phyloP scores from a whole-genome alignment of 35 echinoderm and acorn worm genomes.

The Hemicentrotus pulcherrimus region DNA sequence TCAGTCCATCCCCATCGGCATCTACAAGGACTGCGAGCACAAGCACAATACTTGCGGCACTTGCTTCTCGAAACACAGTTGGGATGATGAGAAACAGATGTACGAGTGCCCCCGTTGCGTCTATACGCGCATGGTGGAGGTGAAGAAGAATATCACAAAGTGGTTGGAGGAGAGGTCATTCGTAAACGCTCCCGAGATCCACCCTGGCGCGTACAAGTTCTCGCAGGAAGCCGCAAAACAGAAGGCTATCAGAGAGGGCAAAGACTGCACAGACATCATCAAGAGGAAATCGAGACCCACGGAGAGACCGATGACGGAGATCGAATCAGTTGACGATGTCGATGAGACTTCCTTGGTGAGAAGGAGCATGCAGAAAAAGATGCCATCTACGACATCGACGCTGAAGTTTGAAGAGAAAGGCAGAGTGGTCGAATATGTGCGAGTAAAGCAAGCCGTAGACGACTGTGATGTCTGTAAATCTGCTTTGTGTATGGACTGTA shows the following conservation, averaged over 20 bases:
- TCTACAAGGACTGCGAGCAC: neutral
- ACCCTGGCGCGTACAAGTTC: neutral
- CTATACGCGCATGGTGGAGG: neutral
- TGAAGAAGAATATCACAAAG: neutral
- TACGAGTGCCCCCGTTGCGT: neutral
- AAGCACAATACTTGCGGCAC: neutral
- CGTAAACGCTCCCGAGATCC: neutral
- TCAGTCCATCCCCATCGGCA: neutral
- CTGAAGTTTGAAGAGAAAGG: neutral
- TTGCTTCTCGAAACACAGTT: neutral
- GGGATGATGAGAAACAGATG: neutral
- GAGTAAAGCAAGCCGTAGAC: neutral
- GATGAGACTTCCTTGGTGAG: neutral
- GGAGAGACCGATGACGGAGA: neutral
- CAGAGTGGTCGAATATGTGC: neutral
- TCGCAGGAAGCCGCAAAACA: neutral
- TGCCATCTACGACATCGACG: neutral
- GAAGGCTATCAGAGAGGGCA: neutral
- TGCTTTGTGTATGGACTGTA: neutral
- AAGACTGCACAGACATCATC: neutral
- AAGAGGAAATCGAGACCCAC: neutral
- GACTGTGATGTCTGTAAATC: constrained; percentile 28
- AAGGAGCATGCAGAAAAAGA: neutral
- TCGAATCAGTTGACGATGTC: neutral
- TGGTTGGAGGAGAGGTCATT: neutral